phyloP scores from a whole-genome alignment of 2,888 invertebrate species.

The Drosophila diplacantha region DNA sequence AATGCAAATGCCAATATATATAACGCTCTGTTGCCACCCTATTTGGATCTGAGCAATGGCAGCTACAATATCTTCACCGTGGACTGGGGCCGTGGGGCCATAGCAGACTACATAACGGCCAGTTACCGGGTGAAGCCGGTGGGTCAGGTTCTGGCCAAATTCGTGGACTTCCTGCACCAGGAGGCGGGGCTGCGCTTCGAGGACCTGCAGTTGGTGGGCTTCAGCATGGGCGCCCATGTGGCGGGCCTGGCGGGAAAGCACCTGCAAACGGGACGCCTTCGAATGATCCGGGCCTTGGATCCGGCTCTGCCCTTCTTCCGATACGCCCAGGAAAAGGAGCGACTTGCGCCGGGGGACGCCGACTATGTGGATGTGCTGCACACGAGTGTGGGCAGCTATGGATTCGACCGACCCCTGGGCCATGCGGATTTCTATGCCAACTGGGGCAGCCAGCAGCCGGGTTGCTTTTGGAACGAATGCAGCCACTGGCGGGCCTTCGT shows the following conservation, averaged over 20 bases:
- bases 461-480: slow-evolving; percentile 79
- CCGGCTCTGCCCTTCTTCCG: slow-evolving; percentile 80
- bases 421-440: slow-evolving; percentile 81
- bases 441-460: slow-evolving; percentile 81
- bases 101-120: slow-evolving; percentile 74
- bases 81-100: slow-evolving; percentile 76
- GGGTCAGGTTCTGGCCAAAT: slow-evolving; percentile 80
- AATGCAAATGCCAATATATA: slow-evolving; percentile 70
- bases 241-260: slow-evolving; percentile 80
- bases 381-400: slow-evolving; percentile 80
- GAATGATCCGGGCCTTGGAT: slow-evolving; percentile 80
- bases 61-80: slow-evolving; percentile 73
- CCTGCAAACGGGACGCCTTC: slow-evolving; percentile 67
- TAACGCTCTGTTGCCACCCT: slow-evolving; percentile 67
- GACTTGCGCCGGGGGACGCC: slow-evolving; percentile 82
- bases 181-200: slow-evolving; percentile 77
- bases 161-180: slow-evolving; percentile 82
- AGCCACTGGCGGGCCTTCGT: slow-evolving; percentile 74
- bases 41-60: slow-evolving; percentile 54
- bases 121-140: slow-evolving; percentile 78
- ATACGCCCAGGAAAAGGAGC: slow-evolving; percentile 63
- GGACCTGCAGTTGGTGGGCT: slow-evolving; percentile 76
- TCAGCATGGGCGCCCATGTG: slow-evolving; percentile 82
- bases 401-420: slow-evolving; percentile 78
- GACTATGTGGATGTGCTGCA: slow-evolving; percentile 86